Percentiles rank a stretch among this genome's conserved stretches.
Conservation (phyloP, 2,797 vertebrate species). For the Menidia menidia region DNA sequence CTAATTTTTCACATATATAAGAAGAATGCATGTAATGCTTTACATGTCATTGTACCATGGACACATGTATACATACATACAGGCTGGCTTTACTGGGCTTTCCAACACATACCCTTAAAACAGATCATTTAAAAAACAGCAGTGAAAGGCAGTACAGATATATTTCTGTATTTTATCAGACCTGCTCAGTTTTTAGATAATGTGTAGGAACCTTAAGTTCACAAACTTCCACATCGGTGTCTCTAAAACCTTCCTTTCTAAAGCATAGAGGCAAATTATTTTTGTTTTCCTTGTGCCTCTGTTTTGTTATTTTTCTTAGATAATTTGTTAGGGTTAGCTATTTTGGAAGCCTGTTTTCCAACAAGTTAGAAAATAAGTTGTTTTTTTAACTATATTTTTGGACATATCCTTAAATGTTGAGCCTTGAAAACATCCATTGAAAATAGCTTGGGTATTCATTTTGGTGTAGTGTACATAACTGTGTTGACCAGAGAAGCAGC, state of each 20-base stretch:
- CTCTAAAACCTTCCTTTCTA: slow-evolving; percentile 53
- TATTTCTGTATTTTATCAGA: slow-evolving; percentile 42
- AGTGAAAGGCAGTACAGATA: slow-evolving; percentile 19
- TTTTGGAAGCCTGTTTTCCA: slow-evolving; percentile 44
- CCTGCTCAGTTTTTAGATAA: slow-evolving; percentile 23
- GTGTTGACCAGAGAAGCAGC: slow-evolving; percentile 30
- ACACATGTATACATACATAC: slow-evolving; percentile 58
- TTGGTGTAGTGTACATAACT: slow-evolving; percentile 31
- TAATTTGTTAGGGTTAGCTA: slow-evolving; percentile 47
- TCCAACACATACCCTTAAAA: slow-evolving; percentile 22
- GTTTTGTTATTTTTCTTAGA: neutral
- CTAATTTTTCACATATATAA: slow-evolving; percentile 55
- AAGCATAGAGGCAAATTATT: slow-evolving; percentile 47
- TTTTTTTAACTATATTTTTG: slow-evolving; percentile 37
- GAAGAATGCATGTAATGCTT: slow-evolving; percentile 76
- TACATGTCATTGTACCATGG: slow-evolving; percentile 72
- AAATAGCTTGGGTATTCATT: slow-evolving; percentile 26
- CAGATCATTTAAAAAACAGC: slow-evolving; percentile 23
- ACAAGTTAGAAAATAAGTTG: slow-evolving; percentile 36
- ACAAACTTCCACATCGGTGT: slow-evolving; percentile 37
- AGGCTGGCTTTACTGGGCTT: slow-evolving; percentile 39
- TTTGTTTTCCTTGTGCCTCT: slow-evolving; percentile 34
- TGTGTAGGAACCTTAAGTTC: slow-evolving; percentile 44
- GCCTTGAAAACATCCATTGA: slow-evolving; percentile 42
- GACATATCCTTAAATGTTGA: slow-evolving; percentile 39